Conservation (phyloP, 2,113 vertebrate genomes). For the Genyomyrus donnyi region DNA sequence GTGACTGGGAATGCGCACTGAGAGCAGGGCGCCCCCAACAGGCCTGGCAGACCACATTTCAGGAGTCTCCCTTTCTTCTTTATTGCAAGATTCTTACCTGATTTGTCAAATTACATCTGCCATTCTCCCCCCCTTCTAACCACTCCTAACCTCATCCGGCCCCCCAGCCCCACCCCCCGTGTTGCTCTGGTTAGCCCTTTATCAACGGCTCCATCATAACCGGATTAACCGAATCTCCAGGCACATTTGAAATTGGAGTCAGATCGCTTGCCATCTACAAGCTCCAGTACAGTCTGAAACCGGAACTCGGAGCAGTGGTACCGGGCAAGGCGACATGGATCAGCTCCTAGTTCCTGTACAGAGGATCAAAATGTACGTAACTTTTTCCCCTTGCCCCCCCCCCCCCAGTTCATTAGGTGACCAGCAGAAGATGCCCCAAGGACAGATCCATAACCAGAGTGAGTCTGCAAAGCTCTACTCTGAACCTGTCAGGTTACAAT, state of each 20-base stretch:
- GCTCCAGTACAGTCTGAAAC: background rate
- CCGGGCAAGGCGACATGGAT: background rate
- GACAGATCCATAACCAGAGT: background rate
- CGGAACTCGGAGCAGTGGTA: background rate
- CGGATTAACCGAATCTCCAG: background rate
- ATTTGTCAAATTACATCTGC: background rate
- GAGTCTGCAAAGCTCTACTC: background rate
- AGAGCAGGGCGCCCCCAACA: constrained; percentile 46
- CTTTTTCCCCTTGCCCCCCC: background rate
- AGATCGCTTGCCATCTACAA: background rate
- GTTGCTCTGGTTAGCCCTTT: background rate
- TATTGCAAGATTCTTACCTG: background rate
- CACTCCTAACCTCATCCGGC: background rate
- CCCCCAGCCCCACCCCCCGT: background rate
- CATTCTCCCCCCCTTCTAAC: background rate
- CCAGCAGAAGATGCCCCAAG: background rate
- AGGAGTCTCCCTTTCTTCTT: background rate
- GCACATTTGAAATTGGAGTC: background rate
- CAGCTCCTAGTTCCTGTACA: background rate
- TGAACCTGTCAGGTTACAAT: background rate
- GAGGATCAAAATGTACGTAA: background rate
- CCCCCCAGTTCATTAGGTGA: background rate
- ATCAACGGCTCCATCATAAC: background rate
- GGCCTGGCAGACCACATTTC: background rate
- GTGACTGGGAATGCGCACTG: constrained; percentile 43